A percentile compares a stretch with the other conserved stretches of the same genome.
Evolutionary conservation across 2,888 invertebrate genomes (phyloP).

Genomic region (Eurois occulta): DNA sequence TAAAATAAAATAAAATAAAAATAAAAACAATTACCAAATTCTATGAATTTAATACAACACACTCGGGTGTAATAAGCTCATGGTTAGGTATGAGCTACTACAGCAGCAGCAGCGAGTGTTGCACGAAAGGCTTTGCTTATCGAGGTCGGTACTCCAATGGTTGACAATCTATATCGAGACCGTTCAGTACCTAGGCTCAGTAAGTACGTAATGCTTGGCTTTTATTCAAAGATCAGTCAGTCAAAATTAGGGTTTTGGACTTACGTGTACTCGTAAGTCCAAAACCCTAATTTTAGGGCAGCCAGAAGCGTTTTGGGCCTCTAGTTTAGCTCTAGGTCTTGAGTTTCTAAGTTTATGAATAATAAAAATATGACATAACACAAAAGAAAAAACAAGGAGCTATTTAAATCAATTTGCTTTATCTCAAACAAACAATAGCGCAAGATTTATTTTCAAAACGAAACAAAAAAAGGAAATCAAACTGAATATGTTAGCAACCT

Average conservation of each 20-base stretch:
- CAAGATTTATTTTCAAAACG: neutral
- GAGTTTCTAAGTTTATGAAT: neutral
- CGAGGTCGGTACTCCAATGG: neutral
- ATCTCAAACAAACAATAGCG: neutral
- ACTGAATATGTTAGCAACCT: constrained; percentile 28
- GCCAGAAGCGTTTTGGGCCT: neutral
- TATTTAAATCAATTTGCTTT: neutral
- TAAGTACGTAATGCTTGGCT: neutral
- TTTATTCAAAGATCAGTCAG: neutral
- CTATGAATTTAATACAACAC: neutral
- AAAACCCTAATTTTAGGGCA: neutral
- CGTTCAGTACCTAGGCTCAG: neutral
- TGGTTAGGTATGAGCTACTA: neutral
- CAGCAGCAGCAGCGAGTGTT: neutral
- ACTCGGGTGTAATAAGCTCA: neutral
- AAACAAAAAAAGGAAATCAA: constrained; percentile 13
- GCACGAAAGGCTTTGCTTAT: neutral
- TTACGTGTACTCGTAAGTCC: neutral
- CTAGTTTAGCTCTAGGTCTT: neutral
- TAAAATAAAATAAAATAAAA: too few species aligned
- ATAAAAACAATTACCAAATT: neutral
- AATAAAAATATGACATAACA: neutral
- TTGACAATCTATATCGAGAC: neutral
- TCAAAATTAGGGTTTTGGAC: too few species aligned
- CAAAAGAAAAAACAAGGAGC: neutral